A percentile compares a stretch with the other conserved stretches of the same genome.
Conservation (phyloP, 2,113 vertebrate genomes). For the Taurulus bubalis region DNA sequence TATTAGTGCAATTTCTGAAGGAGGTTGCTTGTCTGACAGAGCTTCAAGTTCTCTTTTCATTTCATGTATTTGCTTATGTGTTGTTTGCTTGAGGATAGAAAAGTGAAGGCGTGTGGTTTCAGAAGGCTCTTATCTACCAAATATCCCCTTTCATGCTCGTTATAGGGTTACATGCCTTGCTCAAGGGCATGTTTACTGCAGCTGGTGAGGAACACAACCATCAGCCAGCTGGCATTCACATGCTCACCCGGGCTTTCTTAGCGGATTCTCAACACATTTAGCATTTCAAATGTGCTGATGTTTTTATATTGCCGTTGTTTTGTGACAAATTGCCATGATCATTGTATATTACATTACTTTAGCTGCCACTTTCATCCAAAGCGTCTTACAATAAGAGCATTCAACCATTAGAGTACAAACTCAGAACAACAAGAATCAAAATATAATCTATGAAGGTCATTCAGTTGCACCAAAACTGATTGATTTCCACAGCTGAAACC, state of each 20-base stretch:
- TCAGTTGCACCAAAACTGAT: not conserved
- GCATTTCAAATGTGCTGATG: not conserved
- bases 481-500: not conserved
- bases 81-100: constrained; percentile 1
- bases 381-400: too few species aligned
- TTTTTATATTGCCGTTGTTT: not conserved
- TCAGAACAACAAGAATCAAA: too few species aligned
- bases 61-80: not conserved
- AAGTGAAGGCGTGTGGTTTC: not conserved
- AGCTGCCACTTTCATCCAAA: too few species aligned
- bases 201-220: not conserved
- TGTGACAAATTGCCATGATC: not conserved
- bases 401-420: too few species aligned
- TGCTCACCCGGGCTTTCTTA: not conserved
- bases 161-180: constrained; percentile 14
- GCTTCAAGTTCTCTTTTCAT: not conserved
- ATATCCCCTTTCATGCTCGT: not conserved
- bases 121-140: not conserved
- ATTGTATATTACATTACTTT: not conserved
- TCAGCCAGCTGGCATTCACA: constrained; percentile 1
- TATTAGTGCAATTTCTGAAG: not conserved
- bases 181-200: constrained; percentile 13
- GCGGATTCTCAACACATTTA: not conserved
- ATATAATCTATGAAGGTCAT: not conserved
- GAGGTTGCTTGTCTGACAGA: not conserved